Evolutionary conservation across 92 coral and sea anemone genomes (phyloP), one percentile per base, ranked within the genome.

Genomic region (Heliopora coerulea): DNA sequence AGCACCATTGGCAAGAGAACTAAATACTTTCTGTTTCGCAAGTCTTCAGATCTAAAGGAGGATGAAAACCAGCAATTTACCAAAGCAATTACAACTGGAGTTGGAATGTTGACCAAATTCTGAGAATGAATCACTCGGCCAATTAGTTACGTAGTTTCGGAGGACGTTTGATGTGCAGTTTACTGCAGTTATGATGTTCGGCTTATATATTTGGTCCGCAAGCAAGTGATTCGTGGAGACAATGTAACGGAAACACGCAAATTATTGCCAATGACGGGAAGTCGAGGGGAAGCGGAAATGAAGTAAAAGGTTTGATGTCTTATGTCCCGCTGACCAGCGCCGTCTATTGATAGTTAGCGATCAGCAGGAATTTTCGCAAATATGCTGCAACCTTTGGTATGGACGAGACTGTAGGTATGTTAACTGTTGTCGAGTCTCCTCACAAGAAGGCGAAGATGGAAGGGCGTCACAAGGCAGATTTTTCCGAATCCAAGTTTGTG

Each of bases 361-460:
- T 4, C 61, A 56, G 14, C 11, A 3, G 61, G 61, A 56, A 56
- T 56, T 56, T 23, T 56, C 61, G 61, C 61, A 56, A 56, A 56
- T 56, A 56, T 56, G 61, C 61, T 23, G 61, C 61, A 28, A 56
- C 30, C 61, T 17, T 28, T 9, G 61, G 30, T 3, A 56, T 56
- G 61, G 61, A 56, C 1, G 29, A 3, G 28, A 13, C 61, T 56
- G 31, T 56, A 56, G 61, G 61, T 17, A 90, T 95, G 95, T 78
- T 95, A 86, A 91, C 96, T 68, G 96, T 93, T 59, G 87, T 90
- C 81, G 99, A 95, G 80, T 90, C 95, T 85, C 99, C 99, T 60
- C 88, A 95, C 82, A 95, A 95, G 83, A 90, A 96, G 95, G 96
- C 99, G 52, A 95, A 95, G 84, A 95, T 95, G 86, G 99, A 95